These are phyloP conservation scores for Drosophila bipectinata DNA, from an alignment of 1,140 invertebrate species.

Conservation along the genomic window DNA sequence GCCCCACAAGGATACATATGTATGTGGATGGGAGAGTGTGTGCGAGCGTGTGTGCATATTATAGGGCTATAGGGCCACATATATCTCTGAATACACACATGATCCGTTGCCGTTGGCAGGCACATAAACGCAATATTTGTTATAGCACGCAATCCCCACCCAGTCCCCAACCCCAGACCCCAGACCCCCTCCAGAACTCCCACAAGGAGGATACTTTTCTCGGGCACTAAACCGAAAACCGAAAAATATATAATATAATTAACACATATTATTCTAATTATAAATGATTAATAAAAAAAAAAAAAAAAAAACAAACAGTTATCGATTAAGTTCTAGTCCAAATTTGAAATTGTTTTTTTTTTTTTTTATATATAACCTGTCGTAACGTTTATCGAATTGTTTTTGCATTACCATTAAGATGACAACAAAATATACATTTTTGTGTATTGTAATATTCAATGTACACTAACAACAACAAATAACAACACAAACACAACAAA, in stretches of 20 bases:
- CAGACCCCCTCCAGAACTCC: background rate
- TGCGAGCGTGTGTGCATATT: background rate
- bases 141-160: conserved; percentile 47
- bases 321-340: conserved; percentile 83
- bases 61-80: conserved; percentile 8
- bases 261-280: conserved; percentile 52
- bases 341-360: conserved; percentile 79
- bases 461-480: conserved; percentile 61
- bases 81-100: conserved; percentile 27
- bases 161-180: conserved; percentile 10
- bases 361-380: conserved; percentile 27
- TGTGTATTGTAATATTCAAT: conserved; percentile 71
- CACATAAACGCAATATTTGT: conserved; percentile 58
- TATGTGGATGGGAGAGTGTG: background rate
- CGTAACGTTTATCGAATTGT: conserved; percentile 55
- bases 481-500: conserved; percentile 50
- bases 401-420: conserved; percentile 72
- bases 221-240: conserved; percentile 21
- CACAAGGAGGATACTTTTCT: background rate
- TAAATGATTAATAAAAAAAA: conserved; percentile 25
- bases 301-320: conserved; percentile 26
- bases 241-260: conserved; percentile 14
- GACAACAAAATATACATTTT: conserved; percentile 57
- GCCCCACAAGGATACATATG: background rate
- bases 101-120: conserved; percentile 42